Base-by-base conservation (phyloP, 2,113 vertebrate genomes). In the Lota lota region DNA sequence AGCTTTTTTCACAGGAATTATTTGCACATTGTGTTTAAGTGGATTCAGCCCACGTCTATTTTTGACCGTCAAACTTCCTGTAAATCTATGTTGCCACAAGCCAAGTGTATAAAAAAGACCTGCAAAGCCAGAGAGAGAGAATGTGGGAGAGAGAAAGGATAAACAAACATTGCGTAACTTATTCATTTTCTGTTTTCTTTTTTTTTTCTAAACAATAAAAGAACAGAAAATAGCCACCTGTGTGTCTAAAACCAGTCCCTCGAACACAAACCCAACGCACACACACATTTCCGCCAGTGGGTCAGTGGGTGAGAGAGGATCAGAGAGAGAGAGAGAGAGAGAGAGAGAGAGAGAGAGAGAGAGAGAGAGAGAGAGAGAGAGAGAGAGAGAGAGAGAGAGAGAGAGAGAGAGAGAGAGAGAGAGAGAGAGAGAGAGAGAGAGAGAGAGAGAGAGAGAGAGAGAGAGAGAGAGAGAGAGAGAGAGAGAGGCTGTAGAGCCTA, bases 261-360 rank as follows among this genome's bases (percentile, higher is more conserved):
- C 77, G 64, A 81, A 72, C 67, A 87, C 78, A 84, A 80, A 62
- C 77, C 88, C 86, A 79, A 90, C 88, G 76, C 85, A 47, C 40
- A 14, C 28, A 33, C 40, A 47, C 40, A 14, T 90, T 92, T 91
- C 91, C 90, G 87, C 89, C 90, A 91, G 88, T 91, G 88, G 91
- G 89, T 92, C 91, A 91, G 88, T 92, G 89, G 89, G 90, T 90
- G 90, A 90, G 83, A 69, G 67, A 73, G 75, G 57, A 64, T 47
- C 40, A 47, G 5, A 85, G 78, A 78, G 83, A 74, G 80, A 80
- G 75, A 24, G 19, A 59, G 63, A 60, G 57, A 20, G 21, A 16
- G 67, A 60, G 63, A 59, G 69, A 40, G 79, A 81, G 79, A 79
- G 68, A 58, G 75, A 79, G 58, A 69, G 76, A 79, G 85, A 80